These are phyloP conservation scores for Paguma larvata DNA, from an alignment of 2,797 vertebrate species.

Conservation along the genomic window DNA sequence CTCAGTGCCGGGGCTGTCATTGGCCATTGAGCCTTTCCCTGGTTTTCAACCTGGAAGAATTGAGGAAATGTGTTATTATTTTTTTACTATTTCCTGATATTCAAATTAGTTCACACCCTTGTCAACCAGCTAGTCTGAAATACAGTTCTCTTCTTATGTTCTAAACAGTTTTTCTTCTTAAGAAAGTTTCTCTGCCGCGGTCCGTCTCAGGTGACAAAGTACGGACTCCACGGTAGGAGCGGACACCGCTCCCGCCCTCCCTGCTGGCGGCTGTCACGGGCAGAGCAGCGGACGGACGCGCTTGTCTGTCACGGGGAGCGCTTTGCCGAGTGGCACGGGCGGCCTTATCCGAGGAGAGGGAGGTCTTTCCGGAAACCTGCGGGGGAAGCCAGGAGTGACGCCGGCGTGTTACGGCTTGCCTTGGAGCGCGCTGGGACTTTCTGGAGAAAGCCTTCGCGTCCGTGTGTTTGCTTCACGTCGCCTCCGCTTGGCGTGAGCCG, in stretches of 20 bases:
- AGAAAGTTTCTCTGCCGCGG: background rate
- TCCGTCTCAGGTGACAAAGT: background rate
- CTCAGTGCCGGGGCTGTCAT: background rate
- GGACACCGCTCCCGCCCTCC: accelerated
- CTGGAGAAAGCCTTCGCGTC: background rate
- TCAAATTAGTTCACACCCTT: background rate
- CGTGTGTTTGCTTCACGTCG: accelerated
- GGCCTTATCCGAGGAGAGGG: background rate
- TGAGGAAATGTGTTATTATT: background rate
- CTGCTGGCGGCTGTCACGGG: background rate
- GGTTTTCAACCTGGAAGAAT: background rate
- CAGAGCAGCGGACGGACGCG: background rate
- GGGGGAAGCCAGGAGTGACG: background rate
- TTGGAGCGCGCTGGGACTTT: background rate
- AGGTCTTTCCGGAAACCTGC: constrained; percentile 62
- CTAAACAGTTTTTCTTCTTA: background rate
- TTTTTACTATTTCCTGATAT: background rate
- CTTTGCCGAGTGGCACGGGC: background rate
- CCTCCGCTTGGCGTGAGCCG: background rate
- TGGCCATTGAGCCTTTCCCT: background rate
- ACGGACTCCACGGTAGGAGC: accelerated
- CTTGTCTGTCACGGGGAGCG: background rate
- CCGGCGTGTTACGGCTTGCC: background rate
- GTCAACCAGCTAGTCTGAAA: background rate
- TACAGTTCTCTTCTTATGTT: background rate